Conservation (phyloP, 1,140 invertebrate genomes). For the Dinoponera quadriceps region DNA sequence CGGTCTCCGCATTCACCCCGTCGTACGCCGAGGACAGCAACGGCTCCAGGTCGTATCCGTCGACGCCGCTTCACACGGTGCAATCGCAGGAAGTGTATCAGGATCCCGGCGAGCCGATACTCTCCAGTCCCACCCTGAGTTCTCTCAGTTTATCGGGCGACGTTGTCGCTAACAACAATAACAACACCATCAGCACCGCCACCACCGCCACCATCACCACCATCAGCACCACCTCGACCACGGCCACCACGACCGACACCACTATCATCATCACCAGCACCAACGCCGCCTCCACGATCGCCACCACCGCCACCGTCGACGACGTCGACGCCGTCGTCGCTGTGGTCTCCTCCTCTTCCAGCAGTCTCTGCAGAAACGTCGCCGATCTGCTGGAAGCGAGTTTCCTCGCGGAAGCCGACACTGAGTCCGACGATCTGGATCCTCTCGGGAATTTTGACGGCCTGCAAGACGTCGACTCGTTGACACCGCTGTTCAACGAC, state of each 20-base stretch:
- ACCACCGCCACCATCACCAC: slow-evolving; percentile 53
- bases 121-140: slow-evolving; percentile 83
- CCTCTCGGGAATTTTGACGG: slow-evolving; percentile 83
- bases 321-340: slow-evolving; percentile 58
- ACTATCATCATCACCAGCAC: slow-evolving; percentile 62
- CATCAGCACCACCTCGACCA: slow-evolving; percentile 32
- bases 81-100: slow-evolving; percentile 77
- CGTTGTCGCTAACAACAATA: not conserved
- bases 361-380: slow-evolving; percentile 78
- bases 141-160: slow-evolving; percentile 80
- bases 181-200: slow-evolving; percentile 57
- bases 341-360: slow-evolving; percentile 42
- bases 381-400: slow-evolving; percentile 81
- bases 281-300: slow-evolving; percentile 57
- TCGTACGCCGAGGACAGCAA: slow-evolving; percentile 79
- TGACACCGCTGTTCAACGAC: slow-evolving; percentile 84
- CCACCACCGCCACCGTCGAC: not conserved
- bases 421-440: slow-evolving; percentile 80
- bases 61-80: slow-evolving; percentile 81
- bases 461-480: slow-evolving; percentile 82
- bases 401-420: slow-evolving; percentile 79
- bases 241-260: not conserved
- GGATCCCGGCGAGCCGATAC: slow-evolving; percentile 82
- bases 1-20: slow-evolving; percentile 69
- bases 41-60: slow-evolving; percentile 83